phyloP scores from a whole-genome alignment of 1,140 invertebrate genomes.

The Dolichoris vasculosae region DNA sequence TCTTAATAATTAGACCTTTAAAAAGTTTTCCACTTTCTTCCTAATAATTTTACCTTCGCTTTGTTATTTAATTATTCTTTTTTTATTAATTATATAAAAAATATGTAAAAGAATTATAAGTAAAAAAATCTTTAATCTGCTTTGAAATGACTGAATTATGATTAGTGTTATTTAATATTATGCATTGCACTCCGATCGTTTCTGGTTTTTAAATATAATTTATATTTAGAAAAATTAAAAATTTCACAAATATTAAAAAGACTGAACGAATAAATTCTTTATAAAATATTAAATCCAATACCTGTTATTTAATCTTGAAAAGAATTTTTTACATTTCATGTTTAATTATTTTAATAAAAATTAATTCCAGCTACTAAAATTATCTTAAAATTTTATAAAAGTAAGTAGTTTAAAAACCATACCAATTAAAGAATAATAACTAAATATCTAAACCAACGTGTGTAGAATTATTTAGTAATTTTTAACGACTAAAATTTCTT shows the following conservation, averaged over 20 bases:
- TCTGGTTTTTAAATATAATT: too few species aligned
- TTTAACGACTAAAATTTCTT: neutral
- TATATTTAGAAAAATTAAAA: too few species aligned
- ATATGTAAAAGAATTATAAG: too few species aligned
- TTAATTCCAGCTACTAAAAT: neutral
- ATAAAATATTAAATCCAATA: neutral
- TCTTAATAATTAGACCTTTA: too few species aligned
- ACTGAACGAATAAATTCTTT: neutral
- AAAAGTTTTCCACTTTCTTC: too few species aligned
- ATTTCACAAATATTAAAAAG: neutral
- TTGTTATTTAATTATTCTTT: too few species aligned
- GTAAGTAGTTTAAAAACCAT: neutral
- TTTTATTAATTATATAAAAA: too few species aligned
- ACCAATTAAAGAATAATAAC: neutral
- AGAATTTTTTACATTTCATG: neutral
- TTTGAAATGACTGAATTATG: neutral
- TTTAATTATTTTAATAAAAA: conserved; percentile 10
- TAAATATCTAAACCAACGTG: neutral
- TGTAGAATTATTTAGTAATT: neutral
- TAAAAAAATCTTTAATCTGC: too few species aligned
- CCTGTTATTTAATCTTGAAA: neutral
- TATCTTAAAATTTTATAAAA: neutral
- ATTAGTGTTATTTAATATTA: neutral
- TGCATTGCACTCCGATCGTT: too few species aligned
- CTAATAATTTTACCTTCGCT: too few species aligned